Evolutionary conservation across 2,797 vertebrate species (phyloP).

Genomic region (Crypturellus tataupa): DNA sequence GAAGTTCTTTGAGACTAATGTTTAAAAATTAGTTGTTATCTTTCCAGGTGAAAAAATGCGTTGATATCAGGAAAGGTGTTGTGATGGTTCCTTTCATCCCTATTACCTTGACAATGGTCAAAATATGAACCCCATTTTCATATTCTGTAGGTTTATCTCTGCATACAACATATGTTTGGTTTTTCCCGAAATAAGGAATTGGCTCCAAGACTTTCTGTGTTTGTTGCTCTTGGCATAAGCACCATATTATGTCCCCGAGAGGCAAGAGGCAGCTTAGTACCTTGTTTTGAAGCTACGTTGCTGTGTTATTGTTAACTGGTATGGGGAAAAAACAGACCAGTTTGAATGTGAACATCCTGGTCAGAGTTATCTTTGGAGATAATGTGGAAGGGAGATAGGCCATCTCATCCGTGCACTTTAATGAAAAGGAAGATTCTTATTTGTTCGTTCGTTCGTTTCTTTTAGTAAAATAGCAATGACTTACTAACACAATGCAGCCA

Average conservation of each 20-base stretch:
- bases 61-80: background rate
- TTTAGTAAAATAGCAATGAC: background rate
- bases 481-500: background rate
- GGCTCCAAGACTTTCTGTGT: background rate
- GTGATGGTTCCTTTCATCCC: background rate
- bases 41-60: background rate
- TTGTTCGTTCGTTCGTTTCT: background rate
- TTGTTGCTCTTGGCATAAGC: background rate
- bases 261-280: background rate
- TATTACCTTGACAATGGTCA: background rate
- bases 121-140: background rate
- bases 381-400: background rate
- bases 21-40: background rate
- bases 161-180: background rate
- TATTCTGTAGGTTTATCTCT: background rate
- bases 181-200: background rate
- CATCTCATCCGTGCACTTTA: background rate
- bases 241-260: accelerated
- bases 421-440: background rate
- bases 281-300: background rate
- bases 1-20: background rate
- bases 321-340: background rate
- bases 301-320: background rate
- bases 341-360: accelerated
- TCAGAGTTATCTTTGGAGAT: background rate